Evolutionary conservation across 2,113 vertebrate species (phyloP).

Genomic region (Nyctibius bracteatus): DNA sequence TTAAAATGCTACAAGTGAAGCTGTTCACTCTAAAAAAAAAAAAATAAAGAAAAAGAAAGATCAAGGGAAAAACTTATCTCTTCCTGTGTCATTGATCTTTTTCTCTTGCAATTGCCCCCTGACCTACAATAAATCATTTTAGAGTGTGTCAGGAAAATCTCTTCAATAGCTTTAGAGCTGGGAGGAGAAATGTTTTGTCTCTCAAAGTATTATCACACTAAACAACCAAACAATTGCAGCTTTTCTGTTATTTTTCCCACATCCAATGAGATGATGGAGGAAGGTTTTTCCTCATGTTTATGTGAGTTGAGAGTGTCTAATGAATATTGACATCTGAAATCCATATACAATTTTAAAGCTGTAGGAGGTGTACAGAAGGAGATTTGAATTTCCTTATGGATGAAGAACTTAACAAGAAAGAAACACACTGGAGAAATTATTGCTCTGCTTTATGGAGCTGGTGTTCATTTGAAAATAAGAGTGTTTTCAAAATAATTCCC

Average conservation of each 20-base stretch:
- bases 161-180: slow-evolving; percentile 16
- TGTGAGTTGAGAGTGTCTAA: not conserved
- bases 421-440: not conserved
- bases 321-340: not conserved
- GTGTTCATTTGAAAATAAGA: not conserved
- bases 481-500: not conserved
- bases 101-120: slow-evolving; percentile 23
- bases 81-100: slow-evolving; percentile 50
- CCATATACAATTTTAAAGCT: not conserved
- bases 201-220: not conserved
- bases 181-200: slow-evolving; percentile 17
- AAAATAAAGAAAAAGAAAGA: not conserved
- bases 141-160: slow-evolving; percentile 42
- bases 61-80: slow-evolving; percentile 54
- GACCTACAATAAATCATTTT: slow-evolving; percentile 54
- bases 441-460: not conserved
- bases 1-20: not conserved
- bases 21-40: not conserved
- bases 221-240: not conserved
- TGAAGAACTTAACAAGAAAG: not conserved
- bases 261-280: not conserved
- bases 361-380: not conserved
- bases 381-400: not conserved
- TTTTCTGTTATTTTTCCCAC: not conserved
- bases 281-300: not conserved